Base-by-base conservation (phyloP, 37 sponge, comb jelly and placozoan species). In the Crambe crambe region DNA sequence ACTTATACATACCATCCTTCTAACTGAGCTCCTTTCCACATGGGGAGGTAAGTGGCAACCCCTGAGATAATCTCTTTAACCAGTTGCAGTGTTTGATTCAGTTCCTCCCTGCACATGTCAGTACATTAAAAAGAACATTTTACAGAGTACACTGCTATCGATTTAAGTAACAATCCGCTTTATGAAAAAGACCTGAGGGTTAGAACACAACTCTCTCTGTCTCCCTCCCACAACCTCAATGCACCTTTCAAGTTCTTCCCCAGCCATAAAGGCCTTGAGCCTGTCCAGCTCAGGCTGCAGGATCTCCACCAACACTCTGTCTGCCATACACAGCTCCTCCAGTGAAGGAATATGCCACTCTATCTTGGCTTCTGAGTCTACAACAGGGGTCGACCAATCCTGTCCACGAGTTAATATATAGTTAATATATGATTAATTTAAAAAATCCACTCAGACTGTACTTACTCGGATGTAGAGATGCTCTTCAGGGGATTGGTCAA, bases 401-500 rank as follows among this genome's bases (percentile, higher is more conserved):
- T 93, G 54, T 1, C 26, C 18, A 4, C 8, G 3, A 23, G 54
- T 58, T 58, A 58, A 26, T 4, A 26, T 26, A 51, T 51, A 51
- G 54, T 51, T 9, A 9, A 51, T 9, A 51, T 51, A 8, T 25
- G 41, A 76, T 5, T 22, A 76, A n/a, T 34, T 60, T 27, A 60
- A 3, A 65, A 9, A 66, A 26, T 47, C 10, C 51, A 47, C 51
- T 12, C 51, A 47, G 51, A 29, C 42, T 5, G 10, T 29, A 2
- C 85, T 78, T 39, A 89, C 93, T 36, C 78, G 80, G 36, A 88
- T 88, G 56, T 93, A 93, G 54, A 79, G 69, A 35, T 93, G 89
- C 23, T 93, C 88, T 35, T 80, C 40, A 2, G 88, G 83, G 1
- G 85, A 31, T 21, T 26, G 6, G 42, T 42, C 31, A 51, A 83